phyloP scores from a whole-genome alignment of 2,888 invertebrate genomes.

The Xestoiulus laeticollis region DNA sequence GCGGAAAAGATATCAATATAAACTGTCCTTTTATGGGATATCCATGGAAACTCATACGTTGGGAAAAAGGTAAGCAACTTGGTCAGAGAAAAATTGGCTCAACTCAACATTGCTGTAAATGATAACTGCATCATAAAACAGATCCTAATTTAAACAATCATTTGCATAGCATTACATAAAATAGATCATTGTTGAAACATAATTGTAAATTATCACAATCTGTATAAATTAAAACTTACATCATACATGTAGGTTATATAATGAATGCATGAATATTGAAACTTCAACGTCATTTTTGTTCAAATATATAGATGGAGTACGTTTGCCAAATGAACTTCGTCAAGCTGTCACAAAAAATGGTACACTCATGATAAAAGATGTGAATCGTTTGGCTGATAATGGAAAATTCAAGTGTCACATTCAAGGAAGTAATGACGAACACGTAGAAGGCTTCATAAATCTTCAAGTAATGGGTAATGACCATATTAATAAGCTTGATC shows the following conservation, averaged over 20 bases:
- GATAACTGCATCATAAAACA: not conserved
- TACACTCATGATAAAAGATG: constrained; percentile 91
- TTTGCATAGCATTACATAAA: too few species aligned
- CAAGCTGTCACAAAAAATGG: constrained; percentile 94
- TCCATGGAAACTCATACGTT: constrained; percentile 53
- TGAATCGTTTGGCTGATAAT: constrained; percentile 90
- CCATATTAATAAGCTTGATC: constrained; percentile 64
- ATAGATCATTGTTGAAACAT: too few species aligned
- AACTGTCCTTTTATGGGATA: constrained; percentile 56
- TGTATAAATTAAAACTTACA: not conserved
- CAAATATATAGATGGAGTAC: constrained; percentile 73
- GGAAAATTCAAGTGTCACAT: constrained; percentile 95
- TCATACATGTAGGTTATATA: not conserved
- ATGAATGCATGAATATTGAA: not conserved
- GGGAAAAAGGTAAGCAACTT: constrained; percentile 56
- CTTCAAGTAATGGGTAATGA: constrained; percentile 95
- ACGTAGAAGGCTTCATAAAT: constrained; percentile 72
- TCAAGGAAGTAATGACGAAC: constrained; percentile 86
- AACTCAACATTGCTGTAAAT: not conserved
- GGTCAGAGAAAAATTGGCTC: too few species aligned
- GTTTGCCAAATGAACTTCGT: constrained; percentile 91
- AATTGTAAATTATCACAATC: too few species aligned
- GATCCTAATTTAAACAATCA: not conserved
- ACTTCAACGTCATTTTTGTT: not conserved
- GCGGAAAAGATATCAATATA: constrained; percentile 21